These are phyloP conservation scores for Natator depressus DNA, from an alignment of 2,113 vertebrate genomes.

Conservation along the genomic window DNA sequence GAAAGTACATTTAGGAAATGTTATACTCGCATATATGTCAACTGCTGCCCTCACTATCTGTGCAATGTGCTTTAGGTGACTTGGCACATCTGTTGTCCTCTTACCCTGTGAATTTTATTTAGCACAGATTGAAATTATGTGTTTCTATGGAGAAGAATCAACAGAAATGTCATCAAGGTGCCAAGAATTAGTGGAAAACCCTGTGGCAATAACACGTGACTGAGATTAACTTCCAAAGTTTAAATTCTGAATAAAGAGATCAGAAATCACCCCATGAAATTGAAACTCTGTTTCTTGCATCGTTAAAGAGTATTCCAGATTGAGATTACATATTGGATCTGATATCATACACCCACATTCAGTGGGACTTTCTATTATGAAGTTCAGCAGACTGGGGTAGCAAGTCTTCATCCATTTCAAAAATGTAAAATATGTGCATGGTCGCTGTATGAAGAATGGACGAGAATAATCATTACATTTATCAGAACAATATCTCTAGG, in stretches of 20 bases:
- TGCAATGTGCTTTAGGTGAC: constrained; percentile 3
- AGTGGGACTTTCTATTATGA: not conserved
- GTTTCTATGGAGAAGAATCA: not conserved
- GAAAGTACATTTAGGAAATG: not conserved
- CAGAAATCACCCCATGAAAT: not conserved
- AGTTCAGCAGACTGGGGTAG: not conserved
- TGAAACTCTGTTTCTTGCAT: not conserved
- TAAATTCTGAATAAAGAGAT: not conserved
- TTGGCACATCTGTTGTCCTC: constrained; percentile 27
- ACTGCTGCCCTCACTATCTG: not conserved
- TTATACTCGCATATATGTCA: not conserved
- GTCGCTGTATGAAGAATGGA: not conserved
- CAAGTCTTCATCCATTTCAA: not conserved
- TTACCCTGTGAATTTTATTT: constrained; percentile 3
- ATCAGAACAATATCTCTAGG: not conserved
- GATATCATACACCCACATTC: not conserved
- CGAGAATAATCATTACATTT: not conserved
- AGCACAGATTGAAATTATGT: not conserved
- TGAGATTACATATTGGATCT: not conserved
- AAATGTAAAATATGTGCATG: not conserved
- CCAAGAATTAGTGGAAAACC: not conserved
- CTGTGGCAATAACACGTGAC: not conserved
- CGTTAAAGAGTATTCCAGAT: not conserved
- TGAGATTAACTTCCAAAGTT: not conserved
- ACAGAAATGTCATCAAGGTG: not conserved